These are phyloP conservation scores for Ormyrus labotus DNA, from an alignment of 2,888 invertebrate genomes.

Conservation along the genomic window DNA sequence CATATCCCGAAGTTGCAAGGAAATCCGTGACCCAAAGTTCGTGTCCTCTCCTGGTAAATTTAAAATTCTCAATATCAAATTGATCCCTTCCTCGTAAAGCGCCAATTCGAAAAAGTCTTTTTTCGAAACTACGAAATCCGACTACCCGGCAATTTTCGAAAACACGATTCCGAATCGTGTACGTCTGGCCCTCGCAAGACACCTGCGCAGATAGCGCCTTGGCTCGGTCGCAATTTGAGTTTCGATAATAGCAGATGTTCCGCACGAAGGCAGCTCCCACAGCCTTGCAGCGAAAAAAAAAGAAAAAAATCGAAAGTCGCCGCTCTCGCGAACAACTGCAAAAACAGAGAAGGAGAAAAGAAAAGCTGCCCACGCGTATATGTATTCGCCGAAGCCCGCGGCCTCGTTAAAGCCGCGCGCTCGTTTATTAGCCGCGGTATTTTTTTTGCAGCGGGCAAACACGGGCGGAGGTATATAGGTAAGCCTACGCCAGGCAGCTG, in stretches of 20 bases:
- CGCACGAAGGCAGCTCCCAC: too few relatives aligned
- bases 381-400: background rate
- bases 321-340: background rate
- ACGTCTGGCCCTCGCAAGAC: background rate
- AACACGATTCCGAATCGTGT: background rate
- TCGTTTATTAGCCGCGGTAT: conserved; percentile 4
- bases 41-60: too few relatives aligned
- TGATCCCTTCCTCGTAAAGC: too few relatives aligned
- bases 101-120: too few relatives aligned
- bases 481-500: conserved; percentile 18
- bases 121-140: background rate
- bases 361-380: background rate
- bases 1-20: too few relatives aligned
- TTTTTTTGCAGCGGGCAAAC: too few relatives aligned
- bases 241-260: conserved; percentile 38
- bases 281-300: background rate
- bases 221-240: conserved; percentile 21
- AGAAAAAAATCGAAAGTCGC: background rate
- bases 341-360: background rate
- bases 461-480: too few relatives aligned
- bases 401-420: conserved; percentile 18
- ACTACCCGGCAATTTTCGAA: background rate
- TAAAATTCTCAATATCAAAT: too few relatives aligned
- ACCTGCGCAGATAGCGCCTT: conserved; percentile 11
- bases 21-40: too few relatives aligned